Conservation (phyloP, 2,888 invertebrate genomes). For the Pachliopta kotzebuea region DNA sequence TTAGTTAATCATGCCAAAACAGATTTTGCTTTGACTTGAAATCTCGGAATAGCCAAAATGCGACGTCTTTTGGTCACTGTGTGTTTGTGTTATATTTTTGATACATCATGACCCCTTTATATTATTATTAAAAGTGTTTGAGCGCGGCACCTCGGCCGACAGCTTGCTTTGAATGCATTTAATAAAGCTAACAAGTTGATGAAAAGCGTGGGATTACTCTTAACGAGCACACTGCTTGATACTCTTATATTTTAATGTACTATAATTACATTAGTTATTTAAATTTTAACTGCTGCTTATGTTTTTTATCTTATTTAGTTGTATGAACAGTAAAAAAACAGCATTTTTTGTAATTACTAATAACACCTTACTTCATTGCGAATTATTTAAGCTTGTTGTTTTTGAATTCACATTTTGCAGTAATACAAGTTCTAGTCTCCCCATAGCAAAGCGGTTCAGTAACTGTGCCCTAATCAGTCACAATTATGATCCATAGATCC, state of each 20-base stretch:
- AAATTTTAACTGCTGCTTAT: not conserved
- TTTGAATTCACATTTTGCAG: too few species aligned
- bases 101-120: constrained; percentile 1
- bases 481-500: too few species aligned
- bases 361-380: too few species aligned
- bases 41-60: not conserved
- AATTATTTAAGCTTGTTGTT: too few species aligned
- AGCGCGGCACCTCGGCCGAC: constrained; percentile 7
- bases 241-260: constrained; percentile 12
- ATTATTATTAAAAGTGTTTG: constrained; percentile 7
- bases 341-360: too few species aligned
- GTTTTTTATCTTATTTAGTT: not conserved
- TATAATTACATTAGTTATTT: constrained; percentile 4
- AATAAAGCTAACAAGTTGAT: constrained; percentile 28
- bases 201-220: constrained; percentile 23
- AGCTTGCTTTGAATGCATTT: constrained; percentile 25
- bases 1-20: too few species aligned
- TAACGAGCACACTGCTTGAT: constrained; percentile 19
- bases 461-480: too few species aligned
- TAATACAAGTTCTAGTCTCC: too few species aligned
- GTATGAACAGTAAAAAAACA: too few species aligned
- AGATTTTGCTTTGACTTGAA: too few species aligned
- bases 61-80: not conserved
- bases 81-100: not conserved
- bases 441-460: too few species aligned